Evolutionary conservation across 1,140 invertebrate genomes (phyloP), one percentile per base, ranked within the genome.

Genomic region (Drosophila kikkawai): DNA sequence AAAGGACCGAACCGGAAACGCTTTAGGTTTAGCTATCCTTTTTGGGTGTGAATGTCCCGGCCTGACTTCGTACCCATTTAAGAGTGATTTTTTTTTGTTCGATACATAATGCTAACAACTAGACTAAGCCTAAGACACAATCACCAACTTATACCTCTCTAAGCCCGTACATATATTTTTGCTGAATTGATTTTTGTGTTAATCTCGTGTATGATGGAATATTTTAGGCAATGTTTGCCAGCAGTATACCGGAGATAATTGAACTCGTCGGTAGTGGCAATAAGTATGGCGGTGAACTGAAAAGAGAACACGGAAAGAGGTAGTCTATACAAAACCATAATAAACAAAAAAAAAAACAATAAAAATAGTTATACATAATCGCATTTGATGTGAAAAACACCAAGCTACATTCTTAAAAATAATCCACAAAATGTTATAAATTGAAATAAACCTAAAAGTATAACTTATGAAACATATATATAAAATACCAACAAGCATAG

Each of bases 231-330:
- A 97, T 98, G 95, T 98, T 98, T 97, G 97, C 98, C 95, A 98
- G 97, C 97, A 98, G 97, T 96, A 98, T 99, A 95, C 98, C 98
- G 93, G 98, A 99, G 96, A 98, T 99, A 95, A 98, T 98, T 95
- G 98, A 99, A 95, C 97, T 99, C 95, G 97, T 98, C 96, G 97
- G 97, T 95, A 97, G 96, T 96, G 97, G 98, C 94, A 98, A 97
- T 95, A 99, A 99, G 95, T 99, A 98, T 95, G 97, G 97, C 95
- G 98, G 98, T 93, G 97, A 98, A 95, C 98, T 98, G 95, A 98
- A 98, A 95, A 96, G 97, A 94, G 98, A 98, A 95, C 97, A 98
- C 94, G 98, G 97, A 96, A 99, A 98, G 96, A 98, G 97, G 98
- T 98, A 98, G 94, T 84, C 88, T 92, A 92, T 85, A 77, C 36